Conservation (phyloP, 2,113 vertebrate species). For the Meriones unguiculatus region DNA sequence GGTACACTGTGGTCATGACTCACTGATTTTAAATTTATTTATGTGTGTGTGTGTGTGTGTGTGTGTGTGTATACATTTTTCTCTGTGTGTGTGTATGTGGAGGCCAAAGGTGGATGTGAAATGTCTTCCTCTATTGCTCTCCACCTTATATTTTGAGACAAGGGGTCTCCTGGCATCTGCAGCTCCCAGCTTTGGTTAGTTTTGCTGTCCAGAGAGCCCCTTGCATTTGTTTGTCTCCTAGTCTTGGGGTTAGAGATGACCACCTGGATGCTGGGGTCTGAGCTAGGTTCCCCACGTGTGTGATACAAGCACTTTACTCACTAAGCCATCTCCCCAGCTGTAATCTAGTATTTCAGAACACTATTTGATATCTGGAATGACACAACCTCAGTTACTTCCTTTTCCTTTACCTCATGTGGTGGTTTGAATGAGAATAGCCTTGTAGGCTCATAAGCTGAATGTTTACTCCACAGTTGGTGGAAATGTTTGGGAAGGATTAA, state of each 20-base stretch:
- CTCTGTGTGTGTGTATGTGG: background rate
- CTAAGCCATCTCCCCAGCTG: background rate
- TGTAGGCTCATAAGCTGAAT: background rate
- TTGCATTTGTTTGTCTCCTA: background rate
- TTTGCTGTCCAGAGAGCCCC: background rate
- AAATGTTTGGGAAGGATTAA: background rate
- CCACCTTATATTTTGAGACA: background rate
- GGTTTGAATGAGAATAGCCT: background rate
- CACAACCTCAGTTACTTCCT: background rate
- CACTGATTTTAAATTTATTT: background rate
- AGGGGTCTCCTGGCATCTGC: background rate
- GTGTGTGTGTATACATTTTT: background rate
- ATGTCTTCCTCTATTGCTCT: background rate
- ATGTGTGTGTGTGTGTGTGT: background rate
- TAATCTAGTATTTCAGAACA: background rate
- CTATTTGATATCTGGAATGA: background rate
- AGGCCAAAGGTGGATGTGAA: background rate
- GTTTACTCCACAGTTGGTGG: background rate
- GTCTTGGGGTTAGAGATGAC: background rate
- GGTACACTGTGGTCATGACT: background rate
- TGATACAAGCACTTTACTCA: background rate
- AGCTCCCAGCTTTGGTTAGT: background rate
- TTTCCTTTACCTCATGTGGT: background rate
- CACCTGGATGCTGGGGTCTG: background rate
- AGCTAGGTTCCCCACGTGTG: background rate